phyloP scores from a whole-genome alignment of 53 echinoderm and acorn worm genomes.

The Astropecten irregularis region DNA sequence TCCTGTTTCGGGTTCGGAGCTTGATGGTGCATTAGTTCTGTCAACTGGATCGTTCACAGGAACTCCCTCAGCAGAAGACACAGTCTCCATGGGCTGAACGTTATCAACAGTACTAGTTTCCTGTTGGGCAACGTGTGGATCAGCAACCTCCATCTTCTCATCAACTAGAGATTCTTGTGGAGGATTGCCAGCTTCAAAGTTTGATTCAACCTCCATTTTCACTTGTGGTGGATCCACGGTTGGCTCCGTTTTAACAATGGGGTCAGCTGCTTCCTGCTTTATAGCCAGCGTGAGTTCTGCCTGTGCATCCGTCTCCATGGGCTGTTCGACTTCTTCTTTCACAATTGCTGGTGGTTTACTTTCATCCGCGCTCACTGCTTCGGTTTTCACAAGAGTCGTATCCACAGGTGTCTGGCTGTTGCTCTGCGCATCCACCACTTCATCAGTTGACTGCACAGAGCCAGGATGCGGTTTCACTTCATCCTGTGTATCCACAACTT shows the following conservation, averaged over 20 bases:
- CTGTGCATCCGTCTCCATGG: neutral
- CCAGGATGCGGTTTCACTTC: neutral
- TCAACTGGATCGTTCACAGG: conserved; percentile 14
- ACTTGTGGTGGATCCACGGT: conserved; percentile 12
- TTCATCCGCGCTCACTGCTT: neutral
- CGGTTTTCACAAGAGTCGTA: conserved; percentile 3
- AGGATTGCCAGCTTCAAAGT: neutral
- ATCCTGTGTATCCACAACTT: neutral
- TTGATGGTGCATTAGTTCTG: neutral
- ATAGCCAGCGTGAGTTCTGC: neutral
- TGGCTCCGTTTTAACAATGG: conserved; percentile 3
- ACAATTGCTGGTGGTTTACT: neutral
- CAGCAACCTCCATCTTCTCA: conserved; percentile 23
- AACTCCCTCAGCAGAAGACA: conserved; percentile 2
- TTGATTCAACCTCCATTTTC: conserved; percentile 42
- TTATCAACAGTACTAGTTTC: neutral
- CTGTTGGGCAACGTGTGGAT: neutral
- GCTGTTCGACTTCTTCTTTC: conserved; percentile 15
- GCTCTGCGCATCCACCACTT: neutral
- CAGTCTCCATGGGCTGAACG: neutral
- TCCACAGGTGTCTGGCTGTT: neutral
- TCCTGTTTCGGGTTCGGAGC: neutral
- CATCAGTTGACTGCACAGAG: neutral
- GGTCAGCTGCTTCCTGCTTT: neutral
- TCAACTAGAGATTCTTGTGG: neutral